Evolutionary conservation across 2,797 vertebrate genomes (phyloP), one percentile per base, ranked within the genome.

Genomic region (Enteromius treurensis): DNA sequence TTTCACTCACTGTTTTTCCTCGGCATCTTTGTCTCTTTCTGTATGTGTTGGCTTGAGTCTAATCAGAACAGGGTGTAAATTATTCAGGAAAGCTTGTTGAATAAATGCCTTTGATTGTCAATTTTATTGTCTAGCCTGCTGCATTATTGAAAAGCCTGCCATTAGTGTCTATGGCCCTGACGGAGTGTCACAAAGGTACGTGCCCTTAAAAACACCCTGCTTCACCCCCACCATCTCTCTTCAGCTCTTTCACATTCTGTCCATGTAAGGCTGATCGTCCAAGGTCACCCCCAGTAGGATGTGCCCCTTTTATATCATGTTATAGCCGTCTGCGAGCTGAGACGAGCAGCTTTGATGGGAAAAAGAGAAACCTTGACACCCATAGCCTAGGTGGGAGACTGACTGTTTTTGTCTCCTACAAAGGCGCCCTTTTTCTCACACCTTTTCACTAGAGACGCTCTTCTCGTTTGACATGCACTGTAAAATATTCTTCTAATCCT

Each of bases 11-110:
- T 84, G 71, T 77, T 84, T 64, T 87, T 32, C 69, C n/a, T 87
- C 69, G 53, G 55, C 32, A 55, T 81, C 26, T 75, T 71, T 68
- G 21, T 68, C 47, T 77, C 64, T 75, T 21, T 77, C 62, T 77
- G 67, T 60, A 47, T 79, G 69, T 80, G 85, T 49, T 83, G 79
- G 68, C 53, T 79, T 84, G 83, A 75, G 90, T 90, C 89, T 93
- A 94, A 95, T 95, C 93, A 94, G 91, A 92, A 90, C 90, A 85
- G 53, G 85, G 85, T 80, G 90, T 95, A 89, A 95, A 95, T 95
- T 91, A 95, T 95, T 94, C 90, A 95, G 90, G 86, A 76, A 86
- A 82, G 86, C 90, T 88, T 87, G 89, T 83, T 85, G 90, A 93
- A 87, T 91, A 90, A 90, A 90, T 90, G 83, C 86, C 85, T 91